phyloP scores from a whole-genome alignment of 1,140 invertebrate genomes.

The Apis cerana region DNA sequence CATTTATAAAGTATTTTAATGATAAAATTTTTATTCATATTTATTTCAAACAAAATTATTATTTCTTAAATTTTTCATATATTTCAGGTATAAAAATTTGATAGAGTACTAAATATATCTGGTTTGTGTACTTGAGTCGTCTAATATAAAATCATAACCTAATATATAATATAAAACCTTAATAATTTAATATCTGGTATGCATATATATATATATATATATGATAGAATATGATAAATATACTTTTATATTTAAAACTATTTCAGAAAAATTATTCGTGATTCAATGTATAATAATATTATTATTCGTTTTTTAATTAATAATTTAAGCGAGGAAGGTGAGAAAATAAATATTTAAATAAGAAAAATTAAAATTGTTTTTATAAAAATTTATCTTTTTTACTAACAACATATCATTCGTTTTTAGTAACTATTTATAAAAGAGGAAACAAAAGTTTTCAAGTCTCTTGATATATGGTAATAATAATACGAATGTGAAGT shows the following conservation, averaged over 20 bases:
- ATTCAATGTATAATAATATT: too few relatives aligned
- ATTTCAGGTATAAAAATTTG: background rate
- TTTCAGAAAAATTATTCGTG: background rate
- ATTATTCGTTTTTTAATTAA: background rate
- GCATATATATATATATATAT: background rate
- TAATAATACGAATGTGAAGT: background rate
- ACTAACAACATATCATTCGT: background rate
- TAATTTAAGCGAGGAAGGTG: background rate
- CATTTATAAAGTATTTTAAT: too few relatives aligned
- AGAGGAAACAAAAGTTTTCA: background rate
- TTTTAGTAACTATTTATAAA: background rate
- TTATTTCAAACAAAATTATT: background rate
- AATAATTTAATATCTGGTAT: conserved; percentile 17
- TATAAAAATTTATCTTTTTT: background rate
- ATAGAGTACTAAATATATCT: background rate
- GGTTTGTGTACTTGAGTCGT: too few relatives aligned
- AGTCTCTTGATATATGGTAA: background rate
- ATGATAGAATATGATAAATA: conserved; percentile 2
- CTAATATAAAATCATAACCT: background rate
- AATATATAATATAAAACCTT: too few relatives aligned
- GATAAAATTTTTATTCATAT: too few relatives aligned
- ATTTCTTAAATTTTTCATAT: background rate
- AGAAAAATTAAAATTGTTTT: background rate
- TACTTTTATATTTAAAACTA: background rate
- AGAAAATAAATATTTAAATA: background rate